Evolutionary conservation across 2,888 invertebrate species (phyloP), one percentile per base, ranked within the genome.

Genomic region (Eubasilissa splendida): DNA sequence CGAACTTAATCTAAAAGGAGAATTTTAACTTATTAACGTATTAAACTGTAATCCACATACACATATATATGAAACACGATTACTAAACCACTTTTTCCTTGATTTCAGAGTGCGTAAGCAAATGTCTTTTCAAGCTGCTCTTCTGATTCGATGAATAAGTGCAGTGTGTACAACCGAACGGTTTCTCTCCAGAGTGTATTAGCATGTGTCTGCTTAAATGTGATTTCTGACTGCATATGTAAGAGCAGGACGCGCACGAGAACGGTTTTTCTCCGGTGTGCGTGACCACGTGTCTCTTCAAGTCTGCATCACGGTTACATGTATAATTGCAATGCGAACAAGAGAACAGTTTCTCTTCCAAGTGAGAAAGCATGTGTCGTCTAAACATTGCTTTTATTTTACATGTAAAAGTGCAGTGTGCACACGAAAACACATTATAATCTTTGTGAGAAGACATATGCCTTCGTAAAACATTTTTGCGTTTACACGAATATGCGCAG

Each of bases 191-290:
- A 9, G 59, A 3, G 22, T 63, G 60, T 12, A 5, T 31, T 12
- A 63, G 60, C 31, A 31, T 63, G 10, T 63, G 60, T 31, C 33
- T 63, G 33, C 4, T 11, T 31, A 63, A 63, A 1, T 63, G 22
- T 11, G 60, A 63, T 12, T 31, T 63, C 33, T 63, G 31, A 11
- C 31, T 11, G 22, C 60, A 63, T 11, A 63, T 10, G 33, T 22
- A 12, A 63, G 31, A 22, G 33, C 60, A 63, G 22, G 22, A 22
- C 10, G 60, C 31, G 33, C 60, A 63, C 4, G 60, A 63, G 60
- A 63, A 63, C 11, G 60, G 60, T 63, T 63, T 63, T 63, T 63
- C 60, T 63, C 60, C 60, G 10, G 60, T 63, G 33, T 63, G 60
- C 2, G 31, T 63, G 31, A 63, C 22, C 9, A 31, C 31, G 31